A percentile compares a stretch with the other conserved stretches of the same genome.
Evolutionary conservation across 1,140 invertebrate species (phyloP).

Genomic region (Rhynchophorus ferrugineus): DNA sequence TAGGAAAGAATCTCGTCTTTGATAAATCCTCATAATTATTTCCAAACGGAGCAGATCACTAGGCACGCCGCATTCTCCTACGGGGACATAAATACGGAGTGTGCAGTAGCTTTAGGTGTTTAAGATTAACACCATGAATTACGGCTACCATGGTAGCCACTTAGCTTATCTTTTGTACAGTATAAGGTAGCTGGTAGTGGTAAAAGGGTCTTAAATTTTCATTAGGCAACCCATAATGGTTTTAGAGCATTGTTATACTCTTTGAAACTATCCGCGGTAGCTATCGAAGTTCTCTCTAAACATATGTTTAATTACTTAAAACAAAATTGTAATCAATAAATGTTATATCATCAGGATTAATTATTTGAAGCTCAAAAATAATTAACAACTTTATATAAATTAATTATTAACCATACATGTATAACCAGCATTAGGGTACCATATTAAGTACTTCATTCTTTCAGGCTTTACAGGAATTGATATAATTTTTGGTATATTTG

Average conservation of each 20-base stretch:
- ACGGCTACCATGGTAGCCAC: constrained; percentile 19
- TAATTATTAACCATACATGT: no score
- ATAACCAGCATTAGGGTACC: no score
- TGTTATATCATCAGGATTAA: no score
- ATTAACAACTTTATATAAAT: no score
- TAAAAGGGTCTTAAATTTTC: constrained; percentile 23
- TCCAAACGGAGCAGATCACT: background rate
- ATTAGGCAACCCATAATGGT: constrained; percentile 11
- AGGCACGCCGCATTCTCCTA: constrained; percentile 2
- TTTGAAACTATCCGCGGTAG: no score
- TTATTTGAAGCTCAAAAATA: no score
- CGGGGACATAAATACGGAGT: constrained; percentile 17
- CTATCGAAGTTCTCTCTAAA: no score
- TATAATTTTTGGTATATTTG: no score
- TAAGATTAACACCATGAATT: constrained; percentile 24
- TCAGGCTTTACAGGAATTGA: no score
- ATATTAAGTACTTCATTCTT: no score
- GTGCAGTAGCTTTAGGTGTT: constrained; percentile 21
- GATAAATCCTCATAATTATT: background rate
- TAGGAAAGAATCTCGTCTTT: background rate
- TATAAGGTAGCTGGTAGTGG: constrained; percentile 8
- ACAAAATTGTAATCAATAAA: no score
- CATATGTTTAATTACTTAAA: no score
- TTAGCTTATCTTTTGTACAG: constrained; percentile 20
- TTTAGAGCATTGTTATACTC: constrained; percentile 13